Evolutionary conservation across 1,140 invertebrate genomes (phyloP).

Genomic region (Teleogryllus occipitalis): DNA sequence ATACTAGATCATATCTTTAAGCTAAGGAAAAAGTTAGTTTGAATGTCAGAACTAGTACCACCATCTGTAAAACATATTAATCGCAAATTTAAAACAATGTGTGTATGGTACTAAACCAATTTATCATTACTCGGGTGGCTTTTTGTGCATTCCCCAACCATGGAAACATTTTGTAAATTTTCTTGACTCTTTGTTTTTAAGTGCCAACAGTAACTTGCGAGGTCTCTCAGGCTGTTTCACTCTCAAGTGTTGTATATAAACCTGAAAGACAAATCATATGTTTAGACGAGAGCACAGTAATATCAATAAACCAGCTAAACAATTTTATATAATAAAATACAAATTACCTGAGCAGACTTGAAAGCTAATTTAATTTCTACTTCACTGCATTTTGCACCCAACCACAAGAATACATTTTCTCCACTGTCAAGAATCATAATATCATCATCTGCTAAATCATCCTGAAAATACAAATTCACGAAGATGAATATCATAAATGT

Average conservation of each 20-base stretch:
- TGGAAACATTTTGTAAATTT: constrained; percentile 98
- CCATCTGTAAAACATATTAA: too few species aligned
- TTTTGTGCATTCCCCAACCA: constrained; percentile 81
- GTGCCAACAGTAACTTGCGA: constrained; percentile 88
- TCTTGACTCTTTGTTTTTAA: constrained; percentile 93
- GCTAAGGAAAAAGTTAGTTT: too few species aligned
- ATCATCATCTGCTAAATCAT: constrained; percentile 98
- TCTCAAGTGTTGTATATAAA: constrained; percentile 95
- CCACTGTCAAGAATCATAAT: constrained; percentile 99
- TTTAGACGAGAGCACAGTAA: background rate
- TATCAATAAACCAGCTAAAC: background rate
- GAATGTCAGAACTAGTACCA: too few species aligned
- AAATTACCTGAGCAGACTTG: constrained; percentile 88
- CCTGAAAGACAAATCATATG: constrained; percentile 45
- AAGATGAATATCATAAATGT: too few species aligned
- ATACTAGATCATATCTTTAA: too few species aligned
- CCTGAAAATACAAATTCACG: constrained; percentile 44
- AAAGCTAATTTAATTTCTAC: constrained; percentile 98
- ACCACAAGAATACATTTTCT: constrained; percentile 95
- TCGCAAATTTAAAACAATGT: too few species aligned
- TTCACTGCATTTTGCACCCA: constrained; percentile 91
- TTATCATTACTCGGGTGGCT: constrained; percentile 46
- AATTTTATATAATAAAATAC: background rate
- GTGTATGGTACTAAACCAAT: too few species aligned
- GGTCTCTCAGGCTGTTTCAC: constrained; percentile 89